Base-by-base conservation (phyloP, 2,113 vertebrate genomes). In the Cervus canadensis region DNA sequence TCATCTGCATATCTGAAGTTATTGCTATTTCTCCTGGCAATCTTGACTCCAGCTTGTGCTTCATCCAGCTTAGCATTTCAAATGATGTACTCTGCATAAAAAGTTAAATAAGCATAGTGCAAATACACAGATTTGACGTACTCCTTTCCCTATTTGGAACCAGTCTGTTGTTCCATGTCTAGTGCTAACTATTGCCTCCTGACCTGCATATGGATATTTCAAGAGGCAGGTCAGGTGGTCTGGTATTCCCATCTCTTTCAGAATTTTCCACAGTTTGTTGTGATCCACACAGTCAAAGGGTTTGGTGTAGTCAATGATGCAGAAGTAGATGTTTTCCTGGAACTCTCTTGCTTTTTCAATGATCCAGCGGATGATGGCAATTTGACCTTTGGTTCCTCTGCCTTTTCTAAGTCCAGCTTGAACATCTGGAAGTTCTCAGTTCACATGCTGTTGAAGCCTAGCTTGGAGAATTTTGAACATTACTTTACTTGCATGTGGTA, bases 351-450 rank as follows among this genome's bases (percentile, higher is more conserved):
- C n/a, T 71, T 71, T 71, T 36, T 2, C 17, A 10, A 71, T 17
- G 9, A n/a, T 71, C 17, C 17, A 36, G 0, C 0, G 0, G 17
- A 21, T 71, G 9, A 11, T 71, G 64, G n/a, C 64, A 71, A 36
- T 71, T 21, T 71, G n/a, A 71, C 3, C 17, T 36, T 1, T 11
- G n/a, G n/a, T 21, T 71, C 9, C n/a, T 71, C 17, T 71, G 17
- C 64, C 9, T 71, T 2, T 71, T 71, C n/a, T 36, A 71, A 71
- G 21, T 36, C 33, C 2, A 71, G n/a, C n/a, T 71, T 71, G 64
- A 71, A 21, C 2, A 36, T 71, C 64, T 71, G 64, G 2, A 36
- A 71, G n/a, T 36, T 36, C n/a, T 36, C 17, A 71, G 64, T 71
- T 67, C 17, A 71, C 64, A 36, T 71, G 33, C 17, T 71, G 2